Conservation (phyloP, 2,797 vertebrate genomes). For the Sebastes jordani region DNA sequence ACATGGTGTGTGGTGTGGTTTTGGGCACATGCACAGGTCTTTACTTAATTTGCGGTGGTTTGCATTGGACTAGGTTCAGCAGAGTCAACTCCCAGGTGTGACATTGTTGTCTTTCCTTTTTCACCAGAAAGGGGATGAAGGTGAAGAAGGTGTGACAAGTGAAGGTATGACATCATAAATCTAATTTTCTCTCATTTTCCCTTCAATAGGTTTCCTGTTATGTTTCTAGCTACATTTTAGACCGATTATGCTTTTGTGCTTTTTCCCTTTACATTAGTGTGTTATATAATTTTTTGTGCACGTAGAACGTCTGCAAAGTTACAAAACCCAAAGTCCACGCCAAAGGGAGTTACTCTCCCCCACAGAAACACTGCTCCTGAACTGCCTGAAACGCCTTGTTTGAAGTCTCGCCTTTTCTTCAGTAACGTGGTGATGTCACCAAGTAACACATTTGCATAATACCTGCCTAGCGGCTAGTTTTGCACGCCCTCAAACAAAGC, state of each 20-base stretch:
- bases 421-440: no score
- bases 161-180: slow-evolving; percentile 85
- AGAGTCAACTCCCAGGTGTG: not conserved
- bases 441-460: no score
- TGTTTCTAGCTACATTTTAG: not conserved
- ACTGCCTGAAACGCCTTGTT: no score
- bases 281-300: no score
- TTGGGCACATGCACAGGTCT: not conserved
- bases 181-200: not conserved
- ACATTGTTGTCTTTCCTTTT: slow-evolving; percentile 46
- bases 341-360: no score
- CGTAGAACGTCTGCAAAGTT: accelerated
- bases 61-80: not conserved
- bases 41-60: slow-evolving; percentile 17
- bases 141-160: slow-evolving; percentile 96
- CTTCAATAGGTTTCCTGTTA: not conserved
- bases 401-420: no score
- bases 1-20: not conserved
- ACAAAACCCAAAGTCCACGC: no score
- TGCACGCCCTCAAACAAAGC: no score
- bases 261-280: no score
- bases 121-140: slow-evolving; percentile 92
- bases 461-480: no score
- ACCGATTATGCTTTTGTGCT: no score
- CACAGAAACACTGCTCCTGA: no score